Percentiles rank a stretch among this genome's conserved stretches.
These are phyloP conservation scores for Plecturocebus donacophilus DNA, from an alignment of 2,113 vertebrate genomes.

Conservation along the genomic window DNA sequence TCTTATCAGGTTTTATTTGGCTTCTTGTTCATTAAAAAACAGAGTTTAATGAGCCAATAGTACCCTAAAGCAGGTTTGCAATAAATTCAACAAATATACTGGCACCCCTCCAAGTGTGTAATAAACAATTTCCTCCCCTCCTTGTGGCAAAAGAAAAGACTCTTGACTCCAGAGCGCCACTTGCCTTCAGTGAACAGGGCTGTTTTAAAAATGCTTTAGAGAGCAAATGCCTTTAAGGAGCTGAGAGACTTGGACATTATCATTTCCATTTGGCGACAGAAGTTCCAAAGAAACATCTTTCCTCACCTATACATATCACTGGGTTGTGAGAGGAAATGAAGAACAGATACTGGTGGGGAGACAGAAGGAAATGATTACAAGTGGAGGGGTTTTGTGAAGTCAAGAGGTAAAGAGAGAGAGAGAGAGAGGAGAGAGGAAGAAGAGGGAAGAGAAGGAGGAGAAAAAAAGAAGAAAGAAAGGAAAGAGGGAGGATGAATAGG, in stretches of 20 bases:
- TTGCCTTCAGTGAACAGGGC: not conserved
- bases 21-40: not conserved
- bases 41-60: constrained; percentile 22
- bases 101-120: not conserved
- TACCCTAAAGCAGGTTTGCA: not conserved
- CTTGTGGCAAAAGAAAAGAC: not conserved
- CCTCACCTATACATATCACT: not conserved
- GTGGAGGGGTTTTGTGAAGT: not conserved
- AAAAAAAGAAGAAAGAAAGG: not conserved
- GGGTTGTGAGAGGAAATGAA: not conserved
- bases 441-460: accelerated
- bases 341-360: not conserved
- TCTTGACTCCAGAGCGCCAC: not conserved
- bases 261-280: not conserved
- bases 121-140: not conserved
- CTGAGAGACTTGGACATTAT: not conserved
- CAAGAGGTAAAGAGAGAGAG: not conserved
- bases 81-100: not conserved
- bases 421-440: accelerated
- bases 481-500: not conserved
- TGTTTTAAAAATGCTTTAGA: not conserved
- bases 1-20: not conserved
- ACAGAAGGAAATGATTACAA: not conserved
- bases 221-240: not conserved
- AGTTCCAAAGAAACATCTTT: not conserved